These are phyloP conservation scores for Poeciliopsis turneri DNA, from an alignment of 2,797 vertebrate species.

Conservation along the genomic window DNA sequence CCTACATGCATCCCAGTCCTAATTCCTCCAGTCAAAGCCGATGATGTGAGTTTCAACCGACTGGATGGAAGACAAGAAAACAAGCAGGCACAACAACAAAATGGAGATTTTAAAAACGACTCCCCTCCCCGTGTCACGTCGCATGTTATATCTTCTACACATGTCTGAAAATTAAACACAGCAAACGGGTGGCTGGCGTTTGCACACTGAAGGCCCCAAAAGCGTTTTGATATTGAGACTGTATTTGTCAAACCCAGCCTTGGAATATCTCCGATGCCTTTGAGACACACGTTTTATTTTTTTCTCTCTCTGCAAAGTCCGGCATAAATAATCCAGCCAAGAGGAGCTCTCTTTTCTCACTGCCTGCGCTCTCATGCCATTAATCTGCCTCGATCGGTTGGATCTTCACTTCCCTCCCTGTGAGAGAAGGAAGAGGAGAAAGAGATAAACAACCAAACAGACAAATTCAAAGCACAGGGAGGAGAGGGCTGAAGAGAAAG, in stretches of 20 bases:
- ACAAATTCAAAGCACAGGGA: slow-evolving; percentile 54
- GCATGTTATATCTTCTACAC: slow-evolving; percentile 9
- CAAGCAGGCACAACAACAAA: slow-evolving; percentile 23
- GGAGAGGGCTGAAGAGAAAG: slow-evolving; percentile 21
- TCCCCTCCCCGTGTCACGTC: slow-evolving; percentile 18
- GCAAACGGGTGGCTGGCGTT: slow-evolving; percentile 3
- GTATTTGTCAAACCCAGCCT: background rate
- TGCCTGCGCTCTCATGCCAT: slow-evolving; percentile 62
- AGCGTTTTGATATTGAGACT: slow-evolving; percentile 13
- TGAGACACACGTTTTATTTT: slow-evolving; percentile 61
- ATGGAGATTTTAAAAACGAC: slow-evolving; percentile 3
- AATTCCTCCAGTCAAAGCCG: slow-evolving; percentile 31
- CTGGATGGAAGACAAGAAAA: slow-evolving; percentile 37
- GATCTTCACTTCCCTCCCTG: slow-evolving; percentile 64
- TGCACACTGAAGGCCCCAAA: background rate
- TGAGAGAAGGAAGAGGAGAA: slow-evolving; percentile 57
- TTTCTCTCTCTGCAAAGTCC: slow-evolving; percentile 19
- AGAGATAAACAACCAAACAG: slow-evolving; percentile 69
- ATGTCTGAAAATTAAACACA: slow-evolving; percentile 16
- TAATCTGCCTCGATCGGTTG: slow-evolving; percentile 67
- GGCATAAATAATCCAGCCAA: slow-evolving; percentile 65
- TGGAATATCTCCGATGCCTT: slow-evolving; percentile 38
- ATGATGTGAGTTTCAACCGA: slow-evolving; percentile 46
- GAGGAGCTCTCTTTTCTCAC: slow-evolving; percentile 57
- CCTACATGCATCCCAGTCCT: slow-evolving; percentile 57